Percentiles rank a stretch among this genome's conserved stretches.
These are phyloP conservation scores for Diplosoma virens DNA, from an alignment of 23 tunicate genomes.

Conservation along the genomic window DNA sequence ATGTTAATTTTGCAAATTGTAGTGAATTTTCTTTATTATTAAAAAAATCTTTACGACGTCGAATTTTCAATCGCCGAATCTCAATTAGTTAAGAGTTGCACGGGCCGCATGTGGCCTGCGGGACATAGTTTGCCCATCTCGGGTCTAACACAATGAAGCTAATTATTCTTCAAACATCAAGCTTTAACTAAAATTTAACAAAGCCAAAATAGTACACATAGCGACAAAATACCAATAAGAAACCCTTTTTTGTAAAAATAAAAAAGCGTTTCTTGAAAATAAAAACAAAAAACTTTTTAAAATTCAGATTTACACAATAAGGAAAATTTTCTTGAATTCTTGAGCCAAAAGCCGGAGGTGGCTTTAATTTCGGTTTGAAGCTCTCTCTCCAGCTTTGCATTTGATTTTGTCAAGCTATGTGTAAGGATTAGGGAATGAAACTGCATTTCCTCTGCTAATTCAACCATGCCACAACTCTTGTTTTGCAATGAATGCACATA, in stretches of 20 bases:
- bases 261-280: neutral
- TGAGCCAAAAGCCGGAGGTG: constrained; percentile 23
- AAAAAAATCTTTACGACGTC: too few relatives aligned
- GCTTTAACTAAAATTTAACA: neutral
- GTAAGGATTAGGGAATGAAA: constrained; percentile 21
- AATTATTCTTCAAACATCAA: too few relatives aligned
- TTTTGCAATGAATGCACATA: constrained; percentile 28
- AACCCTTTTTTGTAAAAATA: neutral
- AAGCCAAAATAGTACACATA: neutral
- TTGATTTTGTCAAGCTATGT: neutral
- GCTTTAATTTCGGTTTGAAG: constrained; percentile 27
- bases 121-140: too few relatives aligned
- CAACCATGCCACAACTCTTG: constrained; percentile 46
- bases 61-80: too few relatives aligned
- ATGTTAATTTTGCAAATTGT: too few relatives aligned
- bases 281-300: too few relatives aligned
- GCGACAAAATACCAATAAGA: neutral
- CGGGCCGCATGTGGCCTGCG: too few relatives aligned
- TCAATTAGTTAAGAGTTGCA: too few relatives aligned
- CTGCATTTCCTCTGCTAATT: constrained; percentile 42
- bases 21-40: too few relatives aligned
- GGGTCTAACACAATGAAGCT: too few relatives aligned
- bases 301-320: too few relatives aligned
- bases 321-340: too few relatives aligned
- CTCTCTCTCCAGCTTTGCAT: neutral